Evolutionary conservation across 2,888 invertebrate species (phyloP).

Genomic region (Parnassius smintheus): DNA sequence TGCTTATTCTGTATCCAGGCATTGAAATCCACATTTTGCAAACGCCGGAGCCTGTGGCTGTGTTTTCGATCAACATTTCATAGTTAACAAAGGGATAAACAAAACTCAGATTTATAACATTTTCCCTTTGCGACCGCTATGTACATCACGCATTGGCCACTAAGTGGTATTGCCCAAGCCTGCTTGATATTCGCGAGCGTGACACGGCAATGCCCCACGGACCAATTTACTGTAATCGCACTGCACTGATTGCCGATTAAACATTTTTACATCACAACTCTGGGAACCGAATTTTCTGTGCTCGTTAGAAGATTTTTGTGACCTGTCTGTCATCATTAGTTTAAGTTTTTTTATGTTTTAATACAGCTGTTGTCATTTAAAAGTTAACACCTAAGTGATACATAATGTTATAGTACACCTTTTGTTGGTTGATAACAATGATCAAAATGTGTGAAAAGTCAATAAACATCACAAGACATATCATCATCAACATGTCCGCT

Average conservation of each 20-base stretch:
- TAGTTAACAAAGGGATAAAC: background rate
- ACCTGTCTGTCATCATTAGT: background rate
- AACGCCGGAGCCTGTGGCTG: too few relatives aligned
- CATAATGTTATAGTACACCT: too few relatives aligned
- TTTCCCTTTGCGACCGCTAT: constrained; percentile 27
- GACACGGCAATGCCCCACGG: constrained; percentile 62
- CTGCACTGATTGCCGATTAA: constrained; percentile 68
- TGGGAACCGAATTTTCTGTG: constrained; percentile 57
- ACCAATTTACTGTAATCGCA: constrained; percentile 74
- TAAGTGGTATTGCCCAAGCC: constrained; percentile 66
- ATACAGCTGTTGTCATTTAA: too few relatives aligned
- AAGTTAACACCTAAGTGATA: too few relatives aligned
- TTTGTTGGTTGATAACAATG: too few relatives aligned
- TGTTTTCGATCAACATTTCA: background rate
- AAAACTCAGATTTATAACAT: constrained; percentile 28
- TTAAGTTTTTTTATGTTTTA: too few relatives aligned
- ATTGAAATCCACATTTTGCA: too few relatives aligned
- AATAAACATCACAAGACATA: too few relatives aligned
- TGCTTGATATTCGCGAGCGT: constrained; percentile 73
- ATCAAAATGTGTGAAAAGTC: too few relatives aligned
- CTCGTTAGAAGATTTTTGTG: constrained; percentile 10
- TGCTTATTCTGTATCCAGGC: too few relatives aligned
- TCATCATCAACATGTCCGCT: too few relatives aligned
- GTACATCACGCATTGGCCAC: constrained; percentile 65
- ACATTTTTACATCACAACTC: constrained; percentile 73